phyloP scores from a whole-genome alignment of 1,140 invertebrate genomes.

The Stegodyphus dumicola region DNA sequence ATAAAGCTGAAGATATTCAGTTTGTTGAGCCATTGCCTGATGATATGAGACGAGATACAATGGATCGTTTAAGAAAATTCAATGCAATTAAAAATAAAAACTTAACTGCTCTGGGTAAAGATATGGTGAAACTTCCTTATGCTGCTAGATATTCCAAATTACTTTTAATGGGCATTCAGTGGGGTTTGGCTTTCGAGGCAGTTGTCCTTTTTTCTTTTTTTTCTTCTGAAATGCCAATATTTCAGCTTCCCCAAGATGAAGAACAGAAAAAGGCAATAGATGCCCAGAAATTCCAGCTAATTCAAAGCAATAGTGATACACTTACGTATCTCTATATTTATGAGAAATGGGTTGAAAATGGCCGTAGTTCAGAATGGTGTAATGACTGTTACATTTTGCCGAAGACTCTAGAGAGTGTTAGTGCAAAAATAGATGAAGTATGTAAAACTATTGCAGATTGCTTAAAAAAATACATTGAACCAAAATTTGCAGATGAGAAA shows the following conservation, averaged over 20 bases:
- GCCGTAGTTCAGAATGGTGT: not conserved
- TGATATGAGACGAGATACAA: conserved; percentile 2
- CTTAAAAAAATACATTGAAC: conserved; percentile 2
- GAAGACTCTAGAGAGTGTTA: not conserved
- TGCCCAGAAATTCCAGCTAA: conserved; percentile 25
- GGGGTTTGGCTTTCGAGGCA: conserved; percentile 22
- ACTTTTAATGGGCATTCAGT: conserved; percentile 13
- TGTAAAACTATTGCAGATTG: not conserved
- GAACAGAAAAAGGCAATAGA: conserved; percentile 6
- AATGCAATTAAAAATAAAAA: conserved; percentile 28
- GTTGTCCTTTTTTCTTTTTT: conserved; percentile 35
- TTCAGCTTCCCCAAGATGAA: conserved; percentile 11
- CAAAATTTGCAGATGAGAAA: not conserved
- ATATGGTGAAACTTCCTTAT: conserved; percentile 32
- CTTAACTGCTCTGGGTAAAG: conserved; percentile 29
- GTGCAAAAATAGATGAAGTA: conserved; percentile 4
- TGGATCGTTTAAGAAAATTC: conserved; percentile 18
- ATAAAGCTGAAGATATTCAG: not conserved
- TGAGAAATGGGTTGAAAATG: not conserved
- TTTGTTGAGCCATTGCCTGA: conserved; percentile 32
- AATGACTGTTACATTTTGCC: not conserved
- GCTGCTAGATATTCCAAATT: conserved; percentile 34
- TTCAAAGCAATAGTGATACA: conserved; percentile 5
- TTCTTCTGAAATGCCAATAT: not conserved
- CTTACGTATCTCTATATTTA: not conserved